Evolutionary conservation across 2,888 invertebrate genomes (phyloP), one percentile per base, ranked within the genome.

Genomic region (Trypoxylon attenuatum): DNA sequence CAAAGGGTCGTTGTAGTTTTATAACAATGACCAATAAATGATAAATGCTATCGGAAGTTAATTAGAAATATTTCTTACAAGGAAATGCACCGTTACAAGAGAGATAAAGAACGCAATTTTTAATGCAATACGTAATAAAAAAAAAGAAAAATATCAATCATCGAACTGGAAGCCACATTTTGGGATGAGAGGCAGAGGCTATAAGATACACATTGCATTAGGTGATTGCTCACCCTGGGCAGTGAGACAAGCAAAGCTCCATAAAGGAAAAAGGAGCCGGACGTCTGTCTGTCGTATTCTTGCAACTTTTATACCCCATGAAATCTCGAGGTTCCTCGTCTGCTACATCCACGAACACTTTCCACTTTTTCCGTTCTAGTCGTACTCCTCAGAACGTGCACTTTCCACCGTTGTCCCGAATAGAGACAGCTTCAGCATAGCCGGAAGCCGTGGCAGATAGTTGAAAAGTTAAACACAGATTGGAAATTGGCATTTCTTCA

Each of bases 401-500:
- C 25, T 23, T 15, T 16, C 22, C 15, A 13, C 39, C 10, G 27
- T 39, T 53, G 38, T 46, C 18, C 25, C 54, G 13, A 2, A n/a
- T 23, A 38, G 16, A 39, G 39, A 25, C 46, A 22, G n/a, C 41
- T n/a, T 1, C 39, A 23, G 22, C 42, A 42, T 22, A 41, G 56
- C 51, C 55, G 62, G 43, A 38, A 50, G 54, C 52, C 49, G 56
- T 43, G 42, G 22, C 5, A 62, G 74, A 58, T 73, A 77, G 79
- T 79, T 82, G 70, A 76, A 80, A 82, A 82, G 80, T 80, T 82
- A 78, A 80, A 72, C 76, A 77, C 67, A 71, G 73, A 81, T 81
- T 79, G 75, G 77, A 80, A 80, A 79, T 79, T 79, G 77, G 74
- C 76, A 74, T 79, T 82, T 77, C 76, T 73, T 76, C 47, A 51